Evolutionary conservation across 1,140 invertebrate species (phyloP).

Genomic region (Caenorhabditis inopinata): DNA sequence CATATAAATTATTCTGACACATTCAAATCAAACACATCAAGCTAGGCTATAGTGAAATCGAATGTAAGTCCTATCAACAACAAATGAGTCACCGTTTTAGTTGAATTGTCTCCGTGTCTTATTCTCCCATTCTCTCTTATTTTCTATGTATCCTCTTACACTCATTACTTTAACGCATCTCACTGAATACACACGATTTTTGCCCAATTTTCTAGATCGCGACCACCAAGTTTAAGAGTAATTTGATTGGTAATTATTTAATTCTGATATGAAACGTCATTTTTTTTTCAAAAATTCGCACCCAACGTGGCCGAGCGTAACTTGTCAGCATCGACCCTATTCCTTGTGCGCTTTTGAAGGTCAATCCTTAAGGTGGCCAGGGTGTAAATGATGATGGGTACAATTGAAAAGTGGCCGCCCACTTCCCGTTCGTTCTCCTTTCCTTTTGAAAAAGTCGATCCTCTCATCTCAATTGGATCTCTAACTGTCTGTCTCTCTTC

Average conservation of each 20-base stretch:
- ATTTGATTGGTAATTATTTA: too few relatives aligned
- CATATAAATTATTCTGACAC: constrained; percentile 7
- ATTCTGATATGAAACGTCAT: too few relatives aligned
- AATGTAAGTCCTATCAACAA: neutral
- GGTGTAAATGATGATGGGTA: constrained; percentile 23
- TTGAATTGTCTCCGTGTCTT: neutral
- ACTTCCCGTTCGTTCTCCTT: neutral
- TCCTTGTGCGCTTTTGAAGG: neutral
- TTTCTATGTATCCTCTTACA: neutral
- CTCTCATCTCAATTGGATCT: neutral
- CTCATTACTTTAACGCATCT: too few relatives aligned
- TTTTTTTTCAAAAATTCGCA: too few relatives aligned
- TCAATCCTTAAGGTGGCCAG: constrained; percentile 2
- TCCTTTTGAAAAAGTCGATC: neutral
- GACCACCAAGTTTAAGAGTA: neutral
- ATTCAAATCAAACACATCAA: neutral
- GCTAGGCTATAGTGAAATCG: neutral
- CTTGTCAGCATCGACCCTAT: neutral
- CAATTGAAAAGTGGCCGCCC: neutral
- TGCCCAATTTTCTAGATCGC: too few relatives aligned
- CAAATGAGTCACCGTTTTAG: neutral
- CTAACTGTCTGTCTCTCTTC: neutral
- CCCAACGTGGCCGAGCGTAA: neutral
- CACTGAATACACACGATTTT: too few relatives aligned
- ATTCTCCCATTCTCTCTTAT: neutral